Conservation (phyloP, 2,797 vertebrate genomes). For the Halcyon badia region DNA sequence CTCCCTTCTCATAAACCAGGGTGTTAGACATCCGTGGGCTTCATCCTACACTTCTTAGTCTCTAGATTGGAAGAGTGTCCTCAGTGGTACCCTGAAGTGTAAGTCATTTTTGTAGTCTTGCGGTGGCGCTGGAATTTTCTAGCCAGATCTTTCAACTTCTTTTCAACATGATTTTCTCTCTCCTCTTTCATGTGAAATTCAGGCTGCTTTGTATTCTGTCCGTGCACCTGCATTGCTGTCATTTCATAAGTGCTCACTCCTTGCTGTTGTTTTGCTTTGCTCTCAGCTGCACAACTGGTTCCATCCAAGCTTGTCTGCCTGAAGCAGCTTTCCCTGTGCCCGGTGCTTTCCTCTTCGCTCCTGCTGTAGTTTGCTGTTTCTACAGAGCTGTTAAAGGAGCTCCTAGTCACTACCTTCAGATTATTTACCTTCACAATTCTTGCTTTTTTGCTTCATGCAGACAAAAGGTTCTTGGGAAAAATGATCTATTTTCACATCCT, state of each 20-base stretch:
- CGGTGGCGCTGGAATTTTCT: background rate
- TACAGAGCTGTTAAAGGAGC: background rate
- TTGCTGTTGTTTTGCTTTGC: background rate
- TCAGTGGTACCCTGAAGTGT: background rate
- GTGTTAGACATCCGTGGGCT: rapidly evolving
- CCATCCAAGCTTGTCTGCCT: background rate
- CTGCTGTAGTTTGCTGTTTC: background rate
- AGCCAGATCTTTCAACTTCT: background rate
- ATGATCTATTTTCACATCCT: background rate
- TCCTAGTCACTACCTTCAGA: background rate
- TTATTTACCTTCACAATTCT: background rate
- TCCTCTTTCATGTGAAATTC: background rate
- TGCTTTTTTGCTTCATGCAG: background rate
- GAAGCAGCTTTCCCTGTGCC: background rate
- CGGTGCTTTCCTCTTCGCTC: background rate
- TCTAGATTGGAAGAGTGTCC: background rate
- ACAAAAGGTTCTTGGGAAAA: background rate
- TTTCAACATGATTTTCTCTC: background rate
- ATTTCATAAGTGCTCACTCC: background rate
- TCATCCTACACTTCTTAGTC: background rate
- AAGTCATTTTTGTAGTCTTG: background rate
- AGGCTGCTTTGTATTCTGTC: background rate
- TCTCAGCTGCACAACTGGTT: background rate
- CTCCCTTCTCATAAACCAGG: background rate
- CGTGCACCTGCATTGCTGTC: background rate